Evolutionary conservation across 2,888 invertebrate species (phyloP), one percentile per base, ranked within the genome.

Genomic region (Epinotia bilunana): DNA sequence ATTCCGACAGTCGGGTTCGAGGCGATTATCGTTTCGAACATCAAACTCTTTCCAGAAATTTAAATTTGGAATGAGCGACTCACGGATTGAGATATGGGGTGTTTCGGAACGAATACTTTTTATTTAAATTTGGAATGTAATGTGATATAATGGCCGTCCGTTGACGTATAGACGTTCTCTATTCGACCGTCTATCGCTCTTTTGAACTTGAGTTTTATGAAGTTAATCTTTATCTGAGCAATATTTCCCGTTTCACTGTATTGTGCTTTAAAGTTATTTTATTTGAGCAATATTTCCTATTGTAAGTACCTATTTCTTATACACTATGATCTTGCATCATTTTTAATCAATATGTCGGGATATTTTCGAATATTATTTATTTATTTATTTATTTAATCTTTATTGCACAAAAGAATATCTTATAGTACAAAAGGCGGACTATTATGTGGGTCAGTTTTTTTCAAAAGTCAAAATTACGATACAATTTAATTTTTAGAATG

Each of bases 11-110:
- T 85, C 87, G 86, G 84, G 83, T 87, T 84, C 82, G 82, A 81
- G 82, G 82, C 88, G 91, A 91, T 90, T 91, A 91, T 91, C 91
- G 88, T 90, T 87, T 83, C 86, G 85, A 88, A 88, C 89, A 88
- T 89, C 90, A 88, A 91, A 91, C 91, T 91, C 89, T 91, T 92
- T 90, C 88, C 89, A 91, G 90, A 91, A 91, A 89, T 90, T 89
- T 91, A 91, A 91, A 91, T 92, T 91, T 90, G 87, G 91, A 90
- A 90, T 85, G 86, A 84, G 82, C 80, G 81, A 82, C 86, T 83
- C 83, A 84, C 84, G 88, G 88, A 90, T 91, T 91, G 89, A 91
- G 88, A 89, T 89, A 91, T 88, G 87, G 87, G 85, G 88, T 90
- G 88, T 89, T 88, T 88, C 88, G 81, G 84, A 88, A 89, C 87